phyloP scores from a whole-genome alignment of 2,888 invertebrate species.

The Chorisops tibialis region DNA sequence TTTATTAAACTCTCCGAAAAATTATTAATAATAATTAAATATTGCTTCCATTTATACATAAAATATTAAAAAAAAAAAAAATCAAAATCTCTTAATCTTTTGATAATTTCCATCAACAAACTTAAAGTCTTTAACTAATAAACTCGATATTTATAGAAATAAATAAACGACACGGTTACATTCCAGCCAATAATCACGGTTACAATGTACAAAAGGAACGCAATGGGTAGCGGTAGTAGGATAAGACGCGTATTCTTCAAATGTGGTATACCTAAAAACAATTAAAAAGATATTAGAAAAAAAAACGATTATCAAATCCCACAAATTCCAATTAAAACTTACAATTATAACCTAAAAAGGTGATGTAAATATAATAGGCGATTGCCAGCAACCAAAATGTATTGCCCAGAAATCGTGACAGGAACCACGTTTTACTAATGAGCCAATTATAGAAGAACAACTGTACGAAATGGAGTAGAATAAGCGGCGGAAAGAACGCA shows the following conservation, averaged over 20 bases:
- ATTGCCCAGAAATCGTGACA: constrained; percentile 84
- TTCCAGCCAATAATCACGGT: constrained; percentile 79
- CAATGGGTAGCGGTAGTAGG: constrained; percentile 76
- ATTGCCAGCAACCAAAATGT: constrained; percentile 89
- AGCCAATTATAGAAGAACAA: constrained; percentile 83
- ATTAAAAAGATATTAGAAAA: too few relatives aligned
- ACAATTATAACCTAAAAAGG: constrained; percentile 95
- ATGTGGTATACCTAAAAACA: constrained; percentile 74
- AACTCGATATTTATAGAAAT: constrained; percentile 80
- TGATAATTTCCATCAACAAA: neutral
- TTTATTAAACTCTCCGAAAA: too few relatives aligned
- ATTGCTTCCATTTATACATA: constrained; percentile 13
- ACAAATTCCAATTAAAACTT: constrained; percentile 52
- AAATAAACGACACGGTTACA: constrained; percentile 74
- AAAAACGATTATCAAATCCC: too few relatives aligned
- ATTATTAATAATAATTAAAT: too few relatives aligned
- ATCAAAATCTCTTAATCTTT: neutral
- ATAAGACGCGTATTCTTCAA: constrained; percentile 81
- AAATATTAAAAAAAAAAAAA: constrained; percentile 17
- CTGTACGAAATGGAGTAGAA: constrained; percentile 89
- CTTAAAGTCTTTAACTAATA: constrained; percentile 34
- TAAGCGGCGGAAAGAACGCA: constrained; percentile 95
- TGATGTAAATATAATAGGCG: constrained; percentile 92
- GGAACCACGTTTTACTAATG: constrained; percentile 70
- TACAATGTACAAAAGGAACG: constrained; percentile 73